Base-by-base conservation (phyloP, 2,113 vertebrate species). In the Actinemys pallida region DNA sequence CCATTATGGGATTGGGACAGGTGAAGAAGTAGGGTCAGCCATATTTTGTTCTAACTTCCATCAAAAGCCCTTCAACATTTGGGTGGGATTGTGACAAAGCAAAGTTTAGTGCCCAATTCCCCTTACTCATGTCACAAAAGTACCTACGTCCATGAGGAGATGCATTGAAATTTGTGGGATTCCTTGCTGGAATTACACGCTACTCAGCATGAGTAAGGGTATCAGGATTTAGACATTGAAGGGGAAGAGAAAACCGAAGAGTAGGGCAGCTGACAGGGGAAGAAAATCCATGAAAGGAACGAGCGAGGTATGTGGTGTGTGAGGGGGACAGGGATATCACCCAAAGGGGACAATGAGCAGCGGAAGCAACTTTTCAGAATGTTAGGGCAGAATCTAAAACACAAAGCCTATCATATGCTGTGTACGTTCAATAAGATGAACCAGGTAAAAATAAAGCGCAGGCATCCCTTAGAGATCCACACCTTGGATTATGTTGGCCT, bases 1-100 rank as follows among this genome's bases (percentile, higher is more conserved):
- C 78, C 31, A 19, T 80, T 35, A 31, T 20, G 57, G 19, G 25
- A 39, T n/a, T 0, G 16, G 25, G 25, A 27, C 84, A 29, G 31
- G 6, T 2, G 2, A 50, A 62, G 16, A 42, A 6, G 16, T 84
- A 31, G 5, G 39, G 49, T 84, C 29, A 53, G 54, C 42, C 4
- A 3, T 7, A 3, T 72, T 9, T 59, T 25, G 47, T 42, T 24
- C 20, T 2, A 1, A 5, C 2, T 0, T 87, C 50, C 57, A 88
- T 29, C 27, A 29, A 35, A 6, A 50, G 24, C 39, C 4, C 45
- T 6, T 10, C 24, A 4, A 31, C 57, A 8, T 65, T 65, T 65
- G 59, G 27, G 31, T 7, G 7, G 14, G 29, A 35, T 14, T 65
- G 29, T 65, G 13, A 35, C 59, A 65, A 31, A 65, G 59, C 29